Conservation (phyloP, 2,888 invertebrate genomes). For the Drepanosiphum platanoidis region DNA sequence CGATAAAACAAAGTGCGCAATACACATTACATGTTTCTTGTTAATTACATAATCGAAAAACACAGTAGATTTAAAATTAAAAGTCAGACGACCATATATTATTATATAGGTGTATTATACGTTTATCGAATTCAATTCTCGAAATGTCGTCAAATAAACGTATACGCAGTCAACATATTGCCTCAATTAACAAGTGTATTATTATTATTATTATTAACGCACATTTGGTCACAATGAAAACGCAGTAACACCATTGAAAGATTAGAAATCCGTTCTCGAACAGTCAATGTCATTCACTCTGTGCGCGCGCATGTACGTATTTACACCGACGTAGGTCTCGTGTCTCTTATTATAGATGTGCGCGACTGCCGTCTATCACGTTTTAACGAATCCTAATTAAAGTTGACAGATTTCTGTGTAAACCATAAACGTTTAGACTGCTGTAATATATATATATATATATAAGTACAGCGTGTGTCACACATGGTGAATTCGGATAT, state of each 20-base stretch:
- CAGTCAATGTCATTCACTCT: neutral
- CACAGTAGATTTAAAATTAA: neutral
- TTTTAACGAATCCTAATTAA: constrained; percentile 50
- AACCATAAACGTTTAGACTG: constrained; percentile 25
- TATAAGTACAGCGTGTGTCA: neutral
- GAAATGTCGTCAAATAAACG: too few species aligned
- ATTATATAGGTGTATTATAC: too few species aligned
- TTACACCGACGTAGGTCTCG: too few species aligned
- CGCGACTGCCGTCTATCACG: neutral
- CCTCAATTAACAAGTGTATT: neutral
- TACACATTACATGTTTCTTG: neutral
- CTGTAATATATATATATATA: neutral
- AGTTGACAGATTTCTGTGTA: neutral
- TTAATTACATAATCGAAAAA: neutral
- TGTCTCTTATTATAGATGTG: neutral
- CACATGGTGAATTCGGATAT: neutral
- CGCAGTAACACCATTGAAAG: neutral
- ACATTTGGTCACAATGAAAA: neutral
- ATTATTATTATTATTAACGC: neutral
- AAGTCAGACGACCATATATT: too few species aligned
- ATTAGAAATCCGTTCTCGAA: neutral
- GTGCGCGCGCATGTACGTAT: neutral
- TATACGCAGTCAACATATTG: neutral
- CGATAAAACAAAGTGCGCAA: neutral
- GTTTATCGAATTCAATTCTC: too few species aligned